Evolutionary conservation across 2,113 vertebrate species (phyloP).

Genomic region (Microtus richardsoni): DNA sequence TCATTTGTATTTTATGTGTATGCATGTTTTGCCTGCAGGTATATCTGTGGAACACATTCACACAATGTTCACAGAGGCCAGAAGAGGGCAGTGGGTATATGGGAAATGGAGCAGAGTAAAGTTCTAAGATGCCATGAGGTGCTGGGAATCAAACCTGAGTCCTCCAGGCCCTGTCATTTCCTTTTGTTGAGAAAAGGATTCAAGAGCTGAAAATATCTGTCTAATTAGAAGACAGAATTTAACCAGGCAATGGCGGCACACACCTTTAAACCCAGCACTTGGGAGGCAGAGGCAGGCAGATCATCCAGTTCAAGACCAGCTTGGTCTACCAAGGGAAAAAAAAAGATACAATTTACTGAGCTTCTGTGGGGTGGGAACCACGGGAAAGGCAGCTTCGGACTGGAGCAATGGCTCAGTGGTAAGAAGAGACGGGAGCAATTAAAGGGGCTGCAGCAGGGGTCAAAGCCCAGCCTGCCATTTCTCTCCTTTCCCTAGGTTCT

Average conservation of each 20-base stretch:
- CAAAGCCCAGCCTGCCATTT: neutral
- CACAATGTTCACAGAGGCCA: neutral
- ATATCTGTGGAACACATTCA: neutral
- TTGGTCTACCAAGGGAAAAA: neutral
- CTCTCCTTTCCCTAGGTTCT: neutral
- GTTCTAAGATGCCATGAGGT: neutral
- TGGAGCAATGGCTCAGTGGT: neutral
- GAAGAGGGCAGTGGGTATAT: neutral
- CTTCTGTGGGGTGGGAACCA: no score
- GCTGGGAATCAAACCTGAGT: neutral
- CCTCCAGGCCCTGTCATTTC: neutral
- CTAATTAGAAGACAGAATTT: neutral
- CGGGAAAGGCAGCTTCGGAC: neutral
- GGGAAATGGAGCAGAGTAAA: neutral
- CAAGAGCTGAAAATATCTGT: neutral
- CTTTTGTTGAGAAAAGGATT: neutral
- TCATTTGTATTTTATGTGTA: neutral
- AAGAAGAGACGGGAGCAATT: neutral
- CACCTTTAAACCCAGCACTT: neutral
- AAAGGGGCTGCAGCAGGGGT: neutral
- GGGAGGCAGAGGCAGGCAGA: neutral
- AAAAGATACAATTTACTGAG: neutral
- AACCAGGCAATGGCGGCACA: neutral
- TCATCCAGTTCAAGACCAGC: neutral
- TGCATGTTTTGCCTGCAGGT: neutral